These are phyloP conservation scores for Stomatorhinus ivindoensis DNA, from an alignment of 2,113 vertebrate genomes.

Conservation along the genomic window DNA sequence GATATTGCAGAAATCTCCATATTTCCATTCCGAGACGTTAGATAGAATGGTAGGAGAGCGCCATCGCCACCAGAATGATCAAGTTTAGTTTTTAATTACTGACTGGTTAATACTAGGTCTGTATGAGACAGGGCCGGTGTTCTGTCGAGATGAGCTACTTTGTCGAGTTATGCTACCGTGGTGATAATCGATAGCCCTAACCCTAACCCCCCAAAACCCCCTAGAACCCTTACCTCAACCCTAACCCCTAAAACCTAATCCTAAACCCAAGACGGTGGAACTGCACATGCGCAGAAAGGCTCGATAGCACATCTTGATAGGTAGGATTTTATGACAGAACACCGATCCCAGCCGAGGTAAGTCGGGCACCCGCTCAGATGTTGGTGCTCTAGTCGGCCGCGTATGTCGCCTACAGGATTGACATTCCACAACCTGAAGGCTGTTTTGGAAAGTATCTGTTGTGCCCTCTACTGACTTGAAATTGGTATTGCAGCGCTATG, in stretches of 20 bases:
- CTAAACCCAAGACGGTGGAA: too few relatives aligned
- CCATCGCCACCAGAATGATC: not conserved
- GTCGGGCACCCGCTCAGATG: not conserved
- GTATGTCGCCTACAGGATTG: too few relatives aligned
- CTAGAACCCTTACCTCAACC: too few relatives aligned
- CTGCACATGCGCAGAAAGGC: too few relatives aligned
- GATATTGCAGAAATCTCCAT: not conserved
- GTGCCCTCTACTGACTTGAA: not conserved
- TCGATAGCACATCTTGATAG: too few relatives aligned
- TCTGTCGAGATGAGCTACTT: too few relatives aligned
- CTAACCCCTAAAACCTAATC: too few relatives aligned
- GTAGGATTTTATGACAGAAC: too few relatives aligned
- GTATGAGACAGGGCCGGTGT: not conserved
- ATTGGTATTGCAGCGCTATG: constrained; percentile 11
- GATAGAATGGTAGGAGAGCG: not conserved
- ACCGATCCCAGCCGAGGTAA: not conserved
- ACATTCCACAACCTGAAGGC: not conserved
- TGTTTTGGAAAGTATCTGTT: not conserved
- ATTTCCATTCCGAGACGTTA: not conserved
- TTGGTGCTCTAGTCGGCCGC: not conserved
- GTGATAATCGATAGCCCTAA: too few relatives aligned
- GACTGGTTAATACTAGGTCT: not conserved
- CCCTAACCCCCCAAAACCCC: too few relatives aligned
- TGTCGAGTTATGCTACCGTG: too few relatives aligned
- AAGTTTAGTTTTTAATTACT: not conserved